Evolutionary conservation across 2,888 invertebrate genomes (phyloP).

Genomic region (Gisinianus flammeolus): DNA sequence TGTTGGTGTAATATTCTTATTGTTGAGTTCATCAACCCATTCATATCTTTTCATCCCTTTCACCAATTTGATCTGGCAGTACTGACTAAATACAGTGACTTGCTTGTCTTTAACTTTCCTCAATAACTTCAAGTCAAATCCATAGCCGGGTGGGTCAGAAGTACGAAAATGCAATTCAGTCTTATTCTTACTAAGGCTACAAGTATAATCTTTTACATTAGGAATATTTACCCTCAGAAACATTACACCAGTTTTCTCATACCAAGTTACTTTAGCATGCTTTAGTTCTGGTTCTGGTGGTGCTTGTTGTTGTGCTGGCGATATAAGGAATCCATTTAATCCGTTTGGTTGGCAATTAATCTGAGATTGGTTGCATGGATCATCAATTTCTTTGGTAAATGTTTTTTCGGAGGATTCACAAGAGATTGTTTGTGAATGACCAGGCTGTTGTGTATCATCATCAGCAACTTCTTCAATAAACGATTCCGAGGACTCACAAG

Average conservation of each 20-base stretch:
- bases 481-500: too few species aligned
- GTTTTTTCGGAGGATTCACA: neutral
- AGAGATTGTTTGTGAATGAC: too few species aligned
- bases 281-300: neutral
- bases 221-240: slow-evolving; percentile 19
- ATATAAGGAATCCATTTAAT: neutral
- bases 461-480: neutral
- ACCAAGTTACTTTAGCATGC: slow-evolving; percentile 21
- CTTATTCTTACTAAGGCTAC: neutral
- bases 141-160: slow-evolving; percentile 23
- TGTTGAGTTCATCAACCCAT: neutral
- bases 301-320: neutral
- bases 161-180: neutral
- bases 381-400: neutral
- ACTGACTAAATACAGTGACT: neutral
- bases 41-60: slow-evolving; percentile 5
- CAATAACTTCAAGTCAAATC: slow-evolving; percentile 12
- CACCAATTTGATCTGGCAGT: slow-evolving; percentile 28
- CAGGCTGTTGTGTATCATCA: too few species aligned
- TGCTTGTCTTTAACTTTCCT: slow-evolving; percentile 23
- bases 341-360: neutral
- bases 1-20: neutral
- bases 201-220: slow-evolving; percentile 13
- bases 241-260: slow-evolving; percentile 11
- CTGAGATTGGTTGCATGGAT: too few species aligned